Base-by-base conservation (phyloP, 92 coral and sea anemone genomes). In the Porites evermanni region DNA sequence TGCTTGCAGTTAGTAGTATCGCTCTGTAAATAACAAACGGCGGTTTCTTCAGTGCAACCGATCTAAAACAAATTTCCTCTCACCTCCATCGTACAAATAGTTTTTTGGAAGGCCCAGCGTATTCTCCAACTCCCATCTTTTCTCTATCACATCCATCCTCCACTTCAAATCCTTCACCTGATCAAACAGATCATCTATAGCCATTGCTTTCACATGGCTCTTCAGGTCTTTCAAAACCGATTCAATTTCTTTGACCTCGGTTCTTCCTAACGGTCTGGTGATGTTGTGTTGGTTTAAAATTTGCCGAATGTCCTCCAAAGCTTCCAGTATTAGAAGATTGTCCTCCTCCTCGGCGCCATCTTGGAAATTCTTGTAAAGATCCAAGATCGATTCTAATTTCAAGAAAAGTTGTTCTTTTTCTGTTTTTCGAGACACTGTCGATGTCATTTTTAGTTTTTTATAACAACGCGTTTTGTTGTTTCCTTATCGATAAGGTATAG, bases 201-300 rank as follows among this genome's bases (percentile, higher is more conserved):
- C 94, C 60, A 91, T 81, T 52, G 83, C 75, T 12, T 77, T 87
- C 50, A 84, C 94, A 18, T 91, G 77, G 20, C 71, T 63, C 53
- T 74, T 61, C 59, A 91, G 77, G n/a, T 78, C 85, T 26, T 73
- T 76, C 52, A 88, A 53, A 26, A 88, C 69, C 7, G 24, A 38
- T 29, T 79, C 84, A 16, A 91, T 78, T 32, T 63, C 74, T 38
- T 23, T 20, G 16, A 72, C 56, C 12, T 90, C 91, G 18, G 70
- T 78, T 54, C 53, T 63, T 12, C 29, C 14, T 13, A 81, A 19
- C 52, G 52, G 70, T 19, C 74, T 74, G 12, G 59, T n/a, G 67
- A 70, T 69, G n/a, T 87, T 74, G n/a, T 58, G 38, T 18, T 54
- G 70, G 21, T 32, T 32, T 44, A 88, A 84, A 38, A 84, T 78